These are phyloP conservation scores for Myocastor coypus DNA, from an alignment of 2,113 vertebrate species.

Conservation along the genomic window DNA sequence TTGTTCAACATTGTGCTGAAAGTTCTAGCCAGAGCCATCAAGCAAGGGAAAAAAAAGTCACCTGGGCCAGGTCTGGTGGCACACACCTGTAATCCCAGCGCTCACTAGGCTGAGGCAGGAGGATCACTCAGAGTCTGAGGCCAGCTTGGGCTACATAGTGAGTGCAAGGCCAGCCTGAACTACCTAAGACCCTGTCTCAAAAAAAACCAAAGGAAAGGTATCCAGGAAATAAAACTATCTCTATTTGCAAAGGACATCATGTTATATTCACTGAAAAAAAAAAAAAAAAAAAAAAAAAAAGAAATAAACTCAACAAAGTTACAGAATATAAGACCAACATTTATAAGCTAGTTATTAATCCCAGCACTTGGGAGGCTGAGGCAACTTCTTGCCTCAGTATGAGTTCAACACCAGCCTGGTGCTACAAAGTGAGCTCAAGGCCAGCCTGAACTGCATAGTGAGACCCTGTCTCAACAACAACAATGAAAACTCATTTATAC, in stretches of 20 bases:
- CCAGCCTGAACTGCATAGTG: too few relatives aligned
- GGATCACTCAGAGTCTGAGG: too few relatives aligned
- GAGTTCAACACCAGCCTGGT: too few relatives aligned
- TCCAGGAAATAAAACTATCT: too few relatives aligned
- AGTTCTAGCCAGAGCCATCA: neutral
- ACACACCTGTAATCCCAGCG: neutral
- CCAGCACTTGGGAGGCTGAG: too few relatives aligned
- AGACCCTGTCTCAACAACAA: too few relatives aligned
- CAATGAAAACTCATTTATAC: too few relatives aligned
- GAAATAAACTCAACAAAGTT: neutral
- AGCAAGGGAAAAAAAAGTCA: neutral
- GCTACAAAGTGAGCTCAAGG: too few relatives aligned
- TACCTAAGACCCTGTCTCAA: neutral
- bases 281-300: neutral
- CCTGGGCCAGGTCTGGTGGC: neutral
- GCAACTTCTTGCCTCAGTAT: too few relatives aligned
- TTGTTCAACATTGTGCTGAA: neutral
- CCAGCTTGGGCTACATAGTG: too few relatives aligned
- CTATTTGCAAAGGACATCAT: neutral
- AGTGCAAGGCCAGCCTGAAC: neutral
- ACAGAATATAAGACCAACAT: neutral
- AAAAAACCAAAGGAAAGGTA: neutral
- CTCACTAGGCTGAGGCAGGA: neutral
- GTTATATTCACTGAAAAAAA: neutral
- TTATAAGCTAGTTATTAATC: neutral